Evolutionary conservation across 2,113 vertebrate species (phyloP), one percentile per base, ranked within the genome.

Genomic region (Pseudorectes ferrugineus): DNA sequence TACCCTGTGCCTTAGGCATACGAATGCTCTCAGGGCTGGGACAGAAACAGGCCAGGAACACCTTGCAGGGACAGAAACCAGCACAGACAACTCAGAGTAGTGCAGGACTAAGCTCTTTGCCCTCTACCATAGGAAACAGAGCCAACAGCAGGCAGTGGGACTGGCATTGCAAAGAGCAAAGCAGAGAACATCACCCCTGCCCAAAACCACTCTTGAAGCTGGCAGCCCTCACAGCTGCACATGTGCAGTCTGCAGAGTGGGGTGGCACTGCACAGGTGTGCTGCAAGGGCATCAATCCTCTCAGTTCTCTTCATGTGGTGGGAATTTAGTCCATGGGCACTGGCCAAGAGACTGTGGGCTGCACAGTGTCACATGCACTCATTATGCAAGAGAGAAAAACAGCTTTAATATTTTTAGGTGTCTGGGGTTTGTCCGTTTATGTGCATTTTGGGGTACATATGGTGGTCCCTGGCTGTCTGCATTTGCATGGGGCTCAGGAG

Each of bases 221-320:
- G 42, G 16, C 24, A 61, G 46, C 13, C 25, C 20, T 45, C 29
- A 2, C 12, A 80, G 48, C 11, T 6, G 5, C 36, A 43, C 0
- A 0, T n/a, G 35, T 1, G 13, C 40, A 14, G 8, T 36, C 71
- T 74, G n/a, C 42, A 63, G 70, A 45, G n/a, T 7, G 0, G 24
- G 5, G 23, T 49, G 58, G 42, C 22, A 52, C 42, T 68, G 23
- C 28, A 11, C 15, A 17, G 29, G 33, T 43, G 45, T 36, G 40
- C 49, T 76, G 42, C 18, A 25, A 80, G 51, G 35, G 13, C 78
- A 67, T 62, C 1, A 0, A 0, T 86, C 52, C 36, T 79, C 63
- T 66, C 54, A 8, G 16, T 46, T 74, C 52, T 74, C 55, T 63
- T 87, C 33, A 33, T 0, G 0, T 18, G 23, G 11, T 54, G 20